Percentiles rank a stretch among this genome's conserved stretches.
Conservation (phyloP, 1,140 invertebrate genomes). For the Drosophila cardini region DNA sequence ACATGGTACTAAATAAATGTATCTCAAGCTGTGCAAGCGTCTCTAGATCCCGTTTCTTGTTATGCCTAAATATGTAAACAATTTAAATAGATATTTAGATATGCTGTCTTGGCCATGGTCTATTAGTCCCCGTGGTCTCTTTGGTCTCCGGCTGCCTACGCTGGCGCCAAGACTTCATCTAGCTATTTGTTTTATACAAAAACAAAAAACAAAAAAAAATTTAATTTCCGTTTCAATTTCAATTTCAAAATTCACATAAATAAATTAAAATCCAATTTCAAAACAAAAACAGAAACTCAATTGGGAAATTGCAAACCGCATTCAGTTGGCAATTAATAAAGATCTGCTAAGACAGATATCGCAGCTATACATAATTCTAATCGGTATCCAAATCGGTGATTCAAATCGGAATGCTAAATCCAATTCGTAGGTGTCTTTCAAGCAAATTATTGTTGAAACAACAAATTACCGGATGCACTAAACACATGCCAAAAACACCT, state of each 20-base stretch:
- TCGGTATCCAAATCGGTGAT: conserved; percentile 34
- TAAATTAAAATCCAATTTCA: conserved; percentile 69
- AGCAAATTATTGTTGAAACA: conserved; percentile 54
- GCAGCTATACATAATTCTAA: conserved; percentile 51
- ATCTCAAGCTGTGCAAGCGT: conserved; percentile 74
- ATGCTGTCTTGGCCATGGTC: conserved; percentile 51
- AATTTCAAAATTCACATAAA: conserved; percentile 76
- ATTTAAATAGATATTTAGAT: conserved; percentile 83
- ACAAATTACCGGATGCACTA: conserved; percentile 72
- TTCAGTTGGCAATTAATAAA: conserved; percentile 55
- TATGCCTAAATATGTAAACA: conserved; percentile 71
- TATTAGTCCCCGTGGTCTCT: neutral
- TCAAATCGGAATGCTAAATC: conserved; percentile 16
- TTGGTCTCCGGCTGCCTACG: conserved; percentile 55
- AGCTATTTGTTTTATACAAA: conserved; percentile 70
- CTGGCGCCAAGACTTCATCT: conserved; percentile 65
- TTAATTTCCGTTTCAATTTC: conserved; percentile 84
- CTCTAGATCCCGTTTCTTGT: conserved; percentile 1
- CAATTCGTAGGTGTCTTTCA: conserved; percentile 31
- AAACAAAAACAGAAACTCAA: conserved; percentile 49
- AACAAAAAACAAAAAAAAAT: too few relatives aligned
- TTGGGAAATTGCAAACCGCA: conserved; percentile 44
- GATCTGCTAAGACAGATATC: conserved; percentile 55
- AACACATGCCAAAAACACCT: conserved; percentile 65
- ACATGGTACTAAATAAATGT: conserved; percentile 75